Percentiles rank a stretch among this genome's conserved stretches.
Evolutionary conservation across 2,113 vertebrate species (phyloP).

Genomic region (Ginglymostoma cirratum): DNA sequence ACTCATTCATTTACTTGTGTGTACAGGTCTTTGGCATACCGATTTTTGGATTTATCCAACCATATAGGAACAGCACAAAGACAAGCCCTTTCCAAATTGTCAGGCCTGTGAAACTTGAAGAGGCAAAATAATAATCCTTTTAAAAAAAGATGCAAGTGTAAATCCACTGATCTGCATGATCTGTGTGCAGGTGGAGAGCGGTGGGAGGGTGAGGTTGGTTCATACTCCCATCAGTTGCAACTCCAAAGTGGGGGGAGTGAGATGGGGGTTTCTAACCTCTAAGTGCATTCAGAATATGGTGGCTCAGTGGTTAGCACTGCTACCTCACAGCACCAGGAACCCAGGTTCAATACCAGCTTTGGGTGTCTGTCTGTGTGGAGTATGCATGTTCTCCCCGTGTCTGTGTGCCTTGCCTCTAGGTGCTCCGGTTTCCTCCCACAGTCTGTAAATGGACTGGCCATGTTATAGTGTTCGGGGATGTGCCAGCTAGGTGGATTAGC

Average conservation of each 20-base stretch:
- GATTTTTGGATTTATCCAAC: not conserved
- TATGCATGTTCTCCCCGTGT: too few relatives aligned
- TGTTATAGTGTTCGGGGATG: too few relatives aligned
- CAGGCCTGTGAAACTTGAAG: not conserved
- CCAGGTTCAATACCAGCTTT: too few relatives aligned
- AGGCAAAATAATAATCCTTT: not conserved
- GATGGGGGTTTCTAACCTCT: not conserved
- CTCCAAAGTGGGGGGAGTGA: not conserved
- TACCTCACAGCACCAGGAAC: too few relatives aligned
- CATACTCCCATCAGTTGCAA: not conserved
- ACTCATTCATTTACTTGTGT: too few relatives aligned
- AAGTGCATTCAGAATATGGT: not conserved
- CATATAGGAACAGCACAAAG: not conserved
- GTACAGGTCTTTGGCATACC: too few relatives aligned
- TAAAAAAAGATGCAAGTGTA: not conserved
- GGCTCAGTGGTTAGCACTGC: too few relatives aligned
- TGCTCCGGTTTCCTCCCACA: too few relatives aligned
- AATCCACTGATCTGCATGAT: not conserved
- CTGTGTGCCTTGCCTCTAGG: too few relatives aligned
- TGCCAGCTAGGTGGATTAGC: too few relatives aligned
- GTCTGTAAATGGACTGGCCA: too few relatives aligned
- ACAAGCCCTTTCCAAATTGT: not conserved
- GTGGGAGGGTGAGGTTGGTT: not conserved
- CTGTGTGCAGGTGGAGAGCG: not conserved
- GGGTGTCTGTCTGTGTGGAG: too few relatives aligned